phyloP scores from a whole-genome alignment of 2,113 vertebrate species.

The Esox niger region DNA sequence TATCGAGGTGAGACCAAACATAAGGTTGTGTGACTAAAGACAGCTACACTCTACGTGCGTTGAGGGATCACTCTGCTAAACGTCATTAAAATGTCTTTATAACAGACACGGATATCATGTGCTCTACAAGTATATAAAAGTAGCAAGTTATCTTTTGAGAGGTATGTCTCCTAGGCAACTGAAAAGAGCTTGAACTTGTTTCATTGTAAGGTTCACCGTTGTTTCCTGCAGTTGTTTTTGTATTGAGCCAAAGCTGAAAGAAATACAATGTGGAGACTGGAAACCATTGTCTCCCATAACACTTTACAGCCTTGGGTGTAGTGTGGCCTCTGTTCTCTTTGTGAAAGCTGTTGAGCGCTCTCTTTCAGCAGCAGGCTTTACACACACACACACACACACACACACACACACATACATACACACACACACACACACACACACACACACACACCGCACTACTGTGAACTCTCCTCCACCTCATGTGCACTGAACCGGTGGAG shows the following conservation, averaged over 20 bases:
- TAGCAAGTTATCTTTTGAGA: background rate
- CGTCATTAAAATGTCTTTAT: background rate
- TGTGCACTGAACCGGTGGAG: background rate
- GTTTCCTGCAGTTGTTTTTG: slow-evolving; percentile 8
- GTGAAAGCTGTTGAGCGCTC: background rate
- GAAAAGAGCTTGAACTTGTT: background rate
- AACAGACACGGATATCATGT: background rate
- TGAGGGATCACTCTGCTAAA: background rate
- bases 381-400: background rate
- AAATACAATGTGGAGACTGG: background rate
- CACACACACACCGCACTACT: background rate
- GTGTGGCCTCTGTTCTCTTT: background rate
- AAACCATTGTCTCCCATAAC: background rate
- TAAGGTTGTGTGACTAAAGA: background rate
- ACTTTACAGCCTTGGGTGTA: background rate
- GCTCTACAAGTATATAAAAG: background rate
- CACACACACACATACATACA: background rate
- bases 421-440: background rate
- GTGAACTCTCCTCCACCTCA: background rate
- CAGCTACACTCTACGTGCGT: background rate
- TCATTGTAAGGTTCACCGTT: background rate
- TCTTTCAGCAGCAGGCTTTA: background rate
- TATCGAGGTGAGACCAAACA: background rate
- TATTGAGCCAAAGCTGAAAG: background rate
- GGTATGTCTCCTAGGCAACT: background rate